These are phyloP conservation scores for Rotaria macrura DNA, from an alignment of 2,888 invertebrate genomes.

Conservation along the genomic window DNA sequence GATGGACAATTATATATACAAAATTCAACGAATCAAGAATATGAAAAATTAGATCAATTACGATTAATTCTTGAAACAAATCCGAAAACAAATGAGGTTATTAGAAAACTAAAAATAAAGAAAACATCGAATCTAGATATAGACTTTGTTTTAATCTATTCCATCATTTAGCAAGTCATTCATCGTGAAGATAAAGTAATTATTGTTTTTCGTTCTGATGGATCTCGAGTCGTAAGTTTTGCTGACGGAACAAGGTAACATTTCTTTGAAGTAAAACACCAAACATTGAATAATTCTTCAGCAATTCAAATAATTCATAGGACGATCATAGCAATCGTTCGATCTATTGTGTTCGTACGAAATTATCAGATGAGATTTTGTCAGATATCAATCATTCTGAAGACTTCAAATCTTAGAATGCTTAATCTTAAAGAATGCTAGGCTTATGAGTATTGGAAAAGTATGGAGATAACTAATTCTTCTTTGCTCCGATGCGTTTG, in stretches of 20 bases:
- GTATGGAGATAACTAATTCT: no score
- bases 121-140: no score
- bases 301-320: no score
- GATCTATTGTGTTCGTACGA: no score
- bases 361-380: no score
- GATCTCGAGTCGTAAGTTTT: constrained; percentile 47
- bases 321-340: no score
- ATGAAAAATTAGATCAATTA: background rate
- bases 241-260: constrained; percentile 45
- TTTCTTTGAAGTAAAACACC: constrained; percentile 27
- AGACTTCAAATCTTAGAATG: no score
- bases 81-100: background rate
- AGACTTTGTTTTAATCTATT: background rate
- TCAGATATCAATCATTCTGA: no score
- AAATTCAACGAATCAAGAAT: background rate
- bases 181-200: constrained; percentile 48
- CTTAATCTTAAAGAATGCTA: no score
- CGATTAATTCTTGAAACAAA: background rate
- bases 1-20: constrained; percentile 4
- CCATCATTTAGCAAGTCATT: constrained; percentile 42
- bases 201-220: constrained; percentile 45
- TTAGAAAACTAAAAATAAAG: background rate
- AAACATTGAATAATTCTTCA: no score
- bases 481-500: no score
- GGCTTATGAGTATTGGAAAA: no score